Evolutionary conservation across 2,888 invertebrate genomes (phyloP), one percentile per base, ranked within the genome.

Genomic region (Meiosimyza platycephala): DNA sequence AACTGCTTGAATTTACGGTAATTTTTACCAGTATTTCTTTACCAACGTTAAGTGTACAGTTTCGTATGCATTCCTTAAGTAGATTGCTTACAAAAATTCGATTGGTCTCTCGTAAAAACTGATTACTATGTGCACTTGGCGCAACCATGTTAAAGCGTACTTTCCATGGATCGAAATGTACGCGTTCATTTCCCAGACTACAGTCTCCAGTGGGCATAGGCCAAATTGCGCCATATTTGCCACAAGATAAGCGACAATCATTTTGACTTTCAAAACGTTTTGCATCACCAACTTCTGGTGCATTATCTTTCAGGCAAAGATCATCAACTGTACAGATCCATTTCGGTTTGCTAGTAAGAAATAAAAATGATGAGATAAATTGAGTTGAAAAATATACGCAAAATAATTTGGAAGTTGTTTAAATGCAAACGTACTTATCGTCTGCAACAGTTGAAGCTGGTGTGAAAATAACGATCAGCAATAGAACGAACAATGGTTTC

Each of bases 151-250:
- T 89, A 74, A 90, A 91, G 73, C 86, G 82, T 71, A 86, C 85
- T 79, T 88, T 89, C 80, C 88, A 89, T 0, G 91, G 91, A 82
- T 91, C 90, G 76, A 92, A 89, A 73, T 86, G 87, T 0, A 91
- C 87, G 0, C 90, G 83, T 3, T 83, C 80, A 63, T 86, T 81
- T 0, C 84, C 80, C 22, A 88, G 74, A 22, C 75, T 88, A 75
- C 88, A 88, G 0, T 88, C 89, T 0, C 88, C 89, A 1, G 91
- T 90, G 0, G 94, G 93, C 79, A 88, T 86, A 0, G 94, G 94
- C 93, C 93, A 94, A 16, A 93, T 88, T 0, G 91, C 89, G 0
- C 93, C 92, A 79, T 90, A 91, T 74, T 89, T 86, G 0, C 93
- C 93, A 78, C 94, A 94, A 0, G 91, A 90, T 7, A 93, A 88